Conservation (phyloP, 2,113 vertebrate genomes). For the Junco hyemalis region DNA sequence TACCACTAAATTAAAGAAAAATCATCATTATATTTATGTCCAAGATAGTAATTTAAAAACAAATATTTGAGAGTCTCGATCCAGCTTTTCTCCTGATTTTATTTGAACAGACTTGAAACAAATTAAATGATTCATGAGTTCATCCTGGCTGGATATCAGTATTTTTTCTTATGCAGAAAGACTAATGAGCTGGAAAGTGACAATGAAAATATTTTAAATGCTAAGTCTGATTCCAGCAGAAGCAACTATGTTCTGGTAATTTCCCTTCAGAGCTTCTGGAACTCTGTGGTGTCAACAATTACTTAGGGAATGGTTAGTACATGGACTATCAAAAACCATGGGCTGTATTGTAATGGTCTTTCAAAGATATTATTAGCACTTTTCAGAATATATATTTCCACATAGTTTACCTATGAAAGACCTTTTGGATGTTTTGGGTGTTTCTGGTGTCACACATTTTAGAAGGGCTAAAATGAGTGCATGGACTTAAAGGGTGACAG, state of each 20-base stretch:
- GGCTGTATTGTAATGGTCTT: not conserved
- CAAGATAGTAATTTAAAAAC: slow-evolving; percentile 5
- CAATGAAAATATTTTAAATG: slow-evolving; percentile 15
- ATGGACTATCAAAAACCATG: not conserved
- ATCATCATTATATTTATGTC: not conserved
- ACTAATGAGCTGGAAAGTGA: slow-evolving; percentile 40
- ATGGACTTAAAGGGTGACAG: not conserved
- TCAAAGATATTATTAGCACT: not conserved
- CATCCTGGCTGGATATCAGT: slow-evolving; percentile 49
- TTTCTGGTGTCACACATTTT: not conserved
- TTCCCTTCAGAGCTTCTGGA: not conserved
- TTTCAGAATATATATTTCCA: not conserved
- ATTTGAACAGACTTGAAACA: slow-evolving; percentile 40
- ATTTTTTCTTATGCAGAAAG: slow-evolving; percentile 37
- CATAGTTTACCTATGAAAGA: not conserved
- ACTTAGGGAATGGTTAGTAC: not conserved
- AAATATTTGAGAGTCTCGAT: slow-evolving; percentile 8
- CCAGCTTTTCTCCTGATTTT: slow-evolving; percentile 13
- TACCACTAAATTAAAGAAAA: slow-evolving; percentile 10
- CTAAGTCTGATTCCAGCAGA: slow-evolving; percentile 16
- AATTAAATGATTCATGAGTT: slow-evolving; percentile 62
- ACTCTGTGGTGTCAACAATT: not conserved
- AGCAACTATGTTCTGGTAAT: not conserved
- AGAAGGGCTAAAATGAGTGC: not conserved
- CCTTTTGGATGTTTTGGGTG: not conserved